Base-by-base conservation (phyloP, 2,797 vertebrate species). In the Myotis planiceps region DNA sequence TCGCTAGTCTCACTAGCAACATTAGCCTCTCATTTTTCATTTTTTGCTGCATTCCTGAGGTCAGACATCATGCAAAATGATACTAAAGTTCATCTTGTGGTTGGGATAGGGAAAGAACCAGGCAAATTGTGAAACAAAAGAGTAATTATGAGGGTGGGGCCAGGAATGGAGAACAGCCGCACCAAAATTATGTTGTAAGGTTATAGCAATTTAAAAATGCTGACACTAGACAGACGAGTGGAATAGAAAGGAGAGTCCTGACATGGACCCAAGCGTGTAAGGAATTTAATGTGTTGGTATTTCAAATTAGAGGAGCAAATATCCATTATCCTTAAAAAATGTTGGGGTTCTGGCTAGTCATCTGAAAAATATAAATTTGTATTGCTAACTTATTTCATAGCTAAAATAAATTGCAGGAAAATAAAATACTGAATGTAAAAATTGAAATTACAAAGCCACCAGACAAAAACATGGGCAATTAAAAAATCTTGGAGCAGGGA, bases 281-380 rank as follows among this genome's bases (percentile, higher is more conserved):
- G n/a, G 32, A 87, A 83, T 78, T 79, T 83, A 45, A 9, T 58
- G 72, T 42, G 25, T 6, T 79, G 45, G 25, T 18, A 92, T 79
- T 97, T 91, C 51, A 89, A 82, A 49, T 92, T 90, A 84, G 42
- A 86, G 47, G 37, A 95, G 4, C 14, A 90, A 75, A 88, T 82
- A 51, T 15, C 32, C 18, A 74, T 55, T 89, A 72, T 55, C 82
- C 19, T 47, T 45, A 9, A 83, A 86, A 91, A 74, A 69, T 49
- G 13, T 10, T 25, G 21, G 34, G 23, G 8, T 49, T 93, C 51
- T 89, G 75, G 6, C 5, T 29, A 86, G 42, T 27, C 65, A 82
- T 89, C 51, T 87, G 58, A 69, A 89, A 89, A 91, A 49, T 42
- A 49, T 45, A 69, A 89, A 88, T 13, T 79, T 79, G 12, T 71